phyloP scores from a whole-genome alignment of 1,140 invertebrate genomes.

The Eriosoma lanigerum region DNA sequence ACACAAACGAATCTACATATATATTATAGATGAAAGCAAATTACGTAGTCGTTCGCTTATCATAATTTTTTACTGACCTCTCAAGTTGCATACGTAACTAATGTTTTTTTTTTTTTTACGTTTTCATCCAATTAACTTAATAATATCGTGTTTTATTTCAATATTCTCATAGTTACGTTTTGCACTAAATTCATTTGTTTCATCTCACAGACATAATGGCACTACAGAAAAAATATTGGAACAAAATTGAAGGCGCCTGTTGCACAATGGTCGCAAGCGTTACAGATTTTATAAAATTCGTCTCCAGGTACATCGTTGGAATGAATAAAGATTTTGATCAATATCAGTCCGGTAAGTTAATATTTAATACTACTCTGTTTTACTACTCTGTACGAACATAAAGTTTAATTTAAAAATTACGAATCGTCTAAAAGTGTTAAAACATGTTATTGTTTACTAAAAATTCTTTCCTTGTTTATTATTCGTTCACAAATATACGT shows the following conservation, averaged over 20 bases:
- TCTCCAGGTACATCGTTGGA: not conserved
- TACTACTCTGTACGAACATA: not conserved
- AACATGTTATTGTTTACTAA: slow-evolving; percentile 3
- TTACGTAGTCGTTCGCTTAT: slow-evolving; percentile 17
- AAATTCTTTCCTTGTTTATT: slow-evolving; percentile 41
- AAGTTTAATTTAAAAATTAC: no score
- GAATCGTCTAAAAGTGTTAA: no score
- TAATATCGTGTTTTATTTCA: not conserved
- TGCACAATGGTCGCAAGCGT: not conserved
- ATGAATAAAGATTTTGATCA: not conserved
- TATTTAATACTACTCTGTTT: not conserved
- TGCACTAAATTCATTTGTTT: not conserved
- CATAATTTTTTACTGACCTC: slow-evolving; percentile 19
- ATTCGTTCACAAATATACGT: slow-evolving; percentile 1
- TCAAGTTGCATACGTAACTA: not conserved
- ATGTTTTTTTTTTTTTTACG: not conserved
- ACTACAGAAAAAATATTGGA: slow-evolving; percentile 12
- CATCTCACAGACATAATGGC: slow-evolving; percentile 18
- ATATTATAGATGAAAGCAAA: not conserved
- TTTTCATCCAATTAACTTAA: not conserved
- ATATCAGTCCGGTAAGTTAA: not conserved
- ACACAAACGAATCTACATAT: not conserved
- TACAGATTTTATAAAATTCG: not conserved
- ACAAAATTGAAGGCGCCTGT: slow-evolving; percentile 10
- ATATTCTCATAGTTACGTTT: not conserved